phyloP scores from a whole-genome alignment of 2,888 invertebrate species.

The Pachydiplax longipennis region DNA sequence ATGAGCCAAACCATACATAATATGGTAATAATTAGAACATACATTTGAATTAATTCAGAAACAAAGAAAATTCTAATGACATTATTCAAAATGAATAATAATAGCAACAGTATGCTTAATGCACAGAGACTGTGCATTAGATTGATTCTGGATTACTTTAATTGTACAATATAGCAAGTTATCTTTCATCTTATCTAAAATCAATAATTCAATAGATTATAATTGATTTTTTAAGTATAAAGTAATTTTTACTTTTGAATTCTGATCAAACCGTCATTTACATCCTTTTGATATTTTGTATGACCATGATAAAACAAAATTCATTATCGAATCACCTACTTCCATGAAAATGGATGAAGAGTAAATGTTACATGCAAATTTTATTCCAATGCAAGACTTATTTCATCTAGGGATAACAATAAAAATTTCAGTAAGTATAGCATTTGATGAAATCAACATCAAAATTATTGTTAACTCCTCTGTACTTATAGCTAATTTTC shows the following conservation, averaged over 20 bases:
- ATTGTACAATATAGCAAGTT: too few relatives aligned
- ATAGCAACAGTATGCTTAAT: neutral
- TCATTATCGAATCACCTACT: neutral
- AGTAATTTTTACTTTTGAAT: conserved; percentile 3
- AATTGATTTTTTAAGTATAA: neutral
- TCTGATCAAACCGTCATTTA: conserved; percentile 38
- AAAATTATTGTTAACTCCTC: neutral
- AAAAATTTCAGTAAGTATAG: neutral
- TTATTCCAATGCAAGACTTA: conserved; percentile 15
- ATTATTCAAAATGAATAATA: neutral
- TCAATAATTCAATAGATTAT: neutral
- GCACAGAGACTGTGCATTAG: neutral
- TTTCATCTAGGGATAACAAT: neutral
- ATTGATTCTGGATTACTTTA: neutral
- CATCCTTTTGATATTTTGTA: neutral
- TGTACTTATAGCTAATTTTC: conserved; percentile 16
- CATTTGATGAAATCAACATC: neutral
- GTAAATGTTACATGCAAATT: conserved; percentile 30
- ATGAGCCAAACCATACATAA: too few relatives aligned
- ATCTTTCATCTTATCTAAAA: conserved; percentile 22
- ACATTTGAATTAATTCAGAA: neutral
- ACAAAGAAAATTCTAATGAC: too few relatives aligned
- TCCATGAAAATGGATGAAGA: conserved; percentile 6
- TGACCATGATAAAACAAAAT: neutral
- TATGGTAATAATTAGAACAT: too few relatives aligned